Base-by-base conservation (phyloP, 2,888 invertebrate species). In the Melinopterus prodromus region DNA sequence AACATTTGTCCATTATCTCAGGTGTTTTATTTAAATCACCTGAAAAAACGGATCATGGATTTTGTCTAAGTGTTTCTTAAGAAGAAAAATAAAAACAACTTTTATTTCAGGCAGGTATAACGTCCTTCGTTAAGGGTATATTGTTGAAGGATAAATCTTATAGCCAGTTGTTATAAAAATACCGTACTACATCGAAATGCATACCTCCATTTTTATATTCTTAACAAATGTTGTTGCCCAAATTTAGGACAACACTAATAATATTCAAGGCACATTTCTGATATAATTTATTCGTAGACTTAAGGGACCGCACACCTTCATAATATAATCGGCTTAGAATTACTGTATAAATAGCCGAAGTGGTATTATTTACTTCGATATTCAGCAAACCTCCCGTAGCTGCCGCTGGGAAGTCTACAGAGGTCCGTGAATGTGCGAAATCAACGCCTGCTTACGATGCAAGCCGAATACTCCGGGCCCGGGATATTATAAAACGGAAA, bases 401-500 rank as follows among this genome's bases (percentile, higher is more conserved):
- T 7, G 53, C 53, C 53, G 53, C 53, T 53, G 53, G 9, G 12
- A 53, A 53, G 53, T 53, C 53, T 53, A 53, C 3, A 53, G 53
- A 53, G 53, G 53, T 53, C 53, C 53, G 53, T 53, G 53, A 53
- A 53, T 53, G 53, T 53, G 53, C 53, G 53, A 85, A 85, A 84
- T 84, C 83, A 84, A 85, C 84, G 84, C 82, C 85, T 84, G 84
- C 83, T 86, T 86, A 84, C 84, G 83, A 86, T 86, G 85, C 86
- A 84, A 84, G 84, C 77, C 84, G 85, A 84, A 84, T 84, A 83
- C 84, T 82, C 82, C 80, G 26, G 82, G 53, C 12, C 84, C 84
- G 86, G 86, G 83, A 85, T 86, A 86, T 86, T 86, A 85, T 86
- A 86, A 86, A 85, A 84, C 86, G 86, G 86, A 86, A 86, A 86